Evolutionary conservation across 92 coral and sea anemone genomes (phyloP).

Genomic region (Metridium senile): DNA sequence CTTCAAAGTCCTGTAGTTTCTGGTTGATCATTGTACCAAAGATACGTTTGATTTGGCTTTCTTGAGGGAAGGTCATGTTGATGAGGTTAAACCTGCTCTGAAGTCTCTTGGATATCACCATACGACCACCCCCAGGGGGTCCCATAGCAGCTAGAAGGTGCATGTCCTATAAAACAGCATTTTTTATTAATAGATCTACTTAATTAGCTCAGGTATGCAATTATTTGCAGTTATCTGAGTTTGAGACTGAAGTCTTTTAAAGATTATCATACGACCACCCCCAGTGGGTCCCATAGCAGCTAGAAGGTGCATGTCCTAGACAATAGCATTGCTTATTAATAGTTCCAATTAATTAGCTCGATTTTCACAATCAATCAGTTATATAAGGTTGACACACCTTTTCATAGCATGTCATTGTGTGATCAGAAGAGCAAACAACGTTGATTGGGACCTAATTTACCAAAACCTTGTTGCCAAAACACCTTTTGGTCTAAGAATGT

Average conservation of each 20-base stretch:
- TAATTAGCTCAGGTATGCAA: too few species aligned
- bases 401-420: too few species aligned
- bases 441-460: too few species aligned
- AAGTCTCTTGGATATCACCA: slow-evolving; percentile 96
- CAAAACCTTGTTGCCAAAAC: too few species aligned
- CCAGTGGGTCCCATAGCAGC: slow-evolving; percentile 99
- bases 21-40: slow-evolving; percentile 99
- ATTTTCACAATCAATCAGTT: too few species aligned
- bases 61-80: slow-evolving; percentile 99
- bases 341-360: too few species aligned
- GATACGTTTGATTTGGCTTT: slow-evolving; percentile 98
- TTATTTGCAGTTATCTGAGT: too few species aligned
- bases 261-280: slow-evolving; percentile 98
- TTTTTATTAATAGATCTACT: too few species aligned
- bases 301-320: slow-evolving; percentile 91
- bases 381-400: too few species aligned
- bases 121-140: slow-evolving; percentile 98
- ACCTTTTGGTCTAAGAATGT: too few species aligned
- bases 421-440: too few species aligned
- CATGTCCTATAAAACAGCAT: slow-evolving; percentile 94
- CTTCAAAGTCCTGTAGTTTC: slow-evolving; percentile 97
- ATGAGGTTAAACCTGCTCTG: slow-evolving; percentile 97
- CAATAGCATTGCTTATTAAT: too few species aligned
- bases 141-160: slow-evolving; percentile 95
- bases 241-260: slow-evolving; percentile 92